These are phyloP conservation scores for Venustaconcha ellipsiformis DNA, from an alignment of 1,140 invertebrate species.

Conservation along the genomic window DNA sequence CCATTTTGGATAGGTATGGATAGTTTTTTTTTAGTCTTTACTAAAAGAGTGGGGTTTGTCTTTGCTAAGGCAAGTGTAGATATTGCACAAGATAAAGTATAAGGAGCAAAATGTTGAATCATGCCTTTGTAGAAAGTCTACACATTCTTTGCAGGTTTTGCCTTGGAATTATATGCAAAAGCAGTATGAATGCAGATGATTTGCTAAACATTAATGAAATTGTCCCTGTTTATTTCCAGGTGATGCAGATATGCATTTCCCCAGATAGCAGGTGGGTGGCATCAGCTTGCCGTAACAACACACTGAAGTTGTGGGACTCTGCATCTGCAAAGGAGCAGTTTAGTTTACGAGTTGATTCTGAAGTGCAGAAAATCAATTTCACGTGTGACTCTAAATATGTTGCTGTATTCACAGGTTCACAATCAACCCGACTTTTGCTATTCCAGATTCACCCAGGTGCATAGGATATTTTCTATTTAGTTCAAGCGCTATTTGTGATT, in stretches of 20 bases:
- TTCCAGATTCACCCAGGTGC: constrained; percentile 27
- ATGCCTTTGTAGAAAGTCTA: too few relatives aligned
- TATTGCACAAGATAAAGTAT: too few relatives aligned
- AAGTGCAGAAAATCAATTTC: constrained; percentile 40
- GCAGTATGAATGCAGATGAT: too few relatives aligned
- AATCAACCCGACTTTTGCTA: constrained; percentile 40
- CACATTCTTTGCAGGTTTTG: too few relatives aligned
- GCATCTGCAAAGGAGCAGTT: constrained; percentile 34
- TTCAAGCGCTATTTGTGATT: too few relatives aligned
- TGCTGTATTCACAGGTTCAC: constrained; percentile 32
- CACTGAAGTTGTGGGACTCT: constrained; percentile 49
- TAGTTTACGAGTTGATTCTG: constrained; percentile 33
- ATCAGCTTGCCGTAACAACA: constrained; percentile 42
- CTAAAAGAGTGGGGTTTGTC: too few relatives aligned
- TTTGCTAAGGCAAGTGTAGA: too few relatives aligned
- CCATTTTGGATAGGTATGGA: too few relatives aligned
- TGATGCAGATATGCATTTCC: constrained; percentile 34
- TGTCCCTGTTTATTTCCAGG: constrained; percentile 31
- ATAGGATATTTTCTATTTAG: background rate
- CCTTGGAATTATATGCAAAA: too few relatives aligned
- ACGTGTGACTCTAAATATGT: constrained; percentile 39
- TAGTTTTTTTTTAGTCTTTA: too few relatives aligned
- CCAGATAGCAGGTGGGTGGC: constrained; percentile 43
- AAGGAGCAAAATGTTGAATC: too few relatives aligned
- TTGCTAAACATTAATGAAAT: background rate